Evolutionary conservation across 1,140 invertebrate species (phyloP).

Genomic region (Asbolus verrucosus): DNA sequence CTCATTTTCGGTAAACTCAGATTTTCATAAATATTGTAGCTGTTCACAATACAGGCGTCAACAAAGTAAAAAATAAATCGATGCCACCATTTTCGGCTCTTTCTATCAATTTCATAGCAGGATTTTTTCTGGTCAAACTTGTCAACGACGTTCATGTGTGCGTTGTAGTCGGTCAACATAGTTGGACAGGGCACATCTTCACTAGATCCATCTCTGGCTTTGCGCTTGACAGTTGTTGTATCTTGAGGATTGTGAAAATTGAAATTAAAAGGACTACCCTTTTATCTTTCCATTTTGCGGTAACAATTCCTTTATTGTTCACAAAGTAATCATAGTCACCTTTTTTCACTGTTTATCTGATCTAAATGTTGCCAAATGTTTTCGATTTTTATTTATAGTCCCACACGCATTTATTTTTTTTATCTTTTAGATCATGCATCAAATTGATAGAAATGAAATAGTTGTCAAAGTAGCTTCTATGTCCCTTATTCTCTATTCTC

Average conservation of each 20-base stretch:
- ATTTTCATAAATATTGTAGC: constrained; percentile 53
- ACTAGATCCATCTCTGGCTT: constrained; percentile 57
- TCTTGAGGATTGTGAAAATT: constrained; percentile 57
- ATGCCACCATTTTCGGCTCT: constrained; percentile 59
- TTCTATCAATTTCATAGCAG: constrained; percentile 51
- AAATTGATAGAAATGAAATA: constrained; percentile 63
- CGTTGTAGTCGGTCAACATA: constrained; percentile 57
- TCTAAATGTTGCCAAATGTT: constrained; percentile 59
- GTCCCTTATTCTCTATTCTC: too few species aligned
- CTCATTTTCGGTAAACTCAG: constrained; percentile 22
- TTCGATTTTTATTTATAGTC: constrained; percentile 62
- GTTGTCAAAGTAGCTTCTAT: constrained; percentile 64
- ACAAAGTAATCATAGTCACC: constrained; percentile 62
- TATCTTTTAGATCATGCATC: constrained; percentile 59
- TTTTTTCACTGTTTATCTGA: constrained; percentile 61
- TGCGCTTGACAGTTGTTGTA: constrained; percentile 55
- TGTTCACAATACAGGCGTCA: constrained; percentile 57
- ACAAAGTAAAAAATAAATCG: constrained; percentile 57
- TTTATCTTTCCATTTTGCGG: constrained; percentile 59
- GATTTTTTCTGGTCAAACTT: constrained; percentile 55
- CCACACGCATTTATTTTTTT: constrained; percentile 62
- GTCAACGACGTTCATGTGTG: constrained; percentile 56
- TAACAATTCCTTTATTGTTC: constrained; percentile 55
- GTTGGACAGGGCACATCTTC: constrained; percentile 50
- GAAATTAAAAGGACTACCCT: constrained; percentile 55